Base-by-base conservation (phyloP, 1,140 invertebrate species). In the Muscidifurax raptorellus region DNA sequence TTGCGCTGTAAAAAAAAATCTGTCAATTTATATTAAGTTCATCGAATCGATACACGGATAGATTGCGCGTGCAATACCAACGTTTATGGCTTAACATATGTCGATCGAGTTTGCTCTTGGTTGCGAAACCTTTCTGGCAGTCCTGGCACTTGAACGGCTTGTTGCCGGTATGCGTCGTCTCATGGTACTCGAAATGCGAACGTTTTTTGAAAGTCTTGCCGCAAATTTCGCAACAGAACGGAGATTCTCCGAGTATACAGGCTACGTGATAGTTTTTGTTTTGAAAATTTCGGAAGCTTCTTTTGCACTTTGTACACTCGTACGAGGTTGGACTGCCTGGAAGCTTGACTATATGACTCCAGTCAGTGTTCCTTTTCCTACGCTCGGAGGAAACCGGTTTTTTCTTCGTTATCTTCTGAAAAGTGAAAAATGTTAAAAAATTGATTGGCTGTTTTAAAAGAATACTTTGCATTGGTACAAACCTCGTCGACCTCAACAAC, bases 141-240 rank as follows among this genome's bases (percentile, higher is more conserved):
- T 96, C 93, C 32, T 94, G 94, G 90, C 97, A 97, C 90, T 96
- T 96, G 88, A 95, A 96, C 0, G 96, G 96, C 90, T 96, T 96
- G 88, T 97, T 96, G 15, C 96, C 96, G 0, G 95, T 96, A 87
- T 97, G 97, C 7, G 96, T 96, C 77, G 98, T 94, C 84, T 93
- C 91, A 71, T 93, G 92, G 87, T 93, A 93, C 71, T 92, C 91
- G 79, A 90, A 93, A 72, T 93, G 92, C 66, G 91, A 92, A 28
- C 90, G 87, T 77, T 92, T 92, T 0, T 91, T 88, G 36, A 93
- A 93, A 25, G 87, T 91, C 75, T 87, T 90, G 2, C 91, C 88
- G 27, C 92, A 93, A 22, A 90, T 82, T 81, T 91, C 86, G 83
- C 92, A 93, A 32, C 90, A 86, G 72, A 91, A 93, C 1, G 92